Conservation (phyloP, 2,797 vertebrate genomes). For the Anguilla marmorata region DNA sequence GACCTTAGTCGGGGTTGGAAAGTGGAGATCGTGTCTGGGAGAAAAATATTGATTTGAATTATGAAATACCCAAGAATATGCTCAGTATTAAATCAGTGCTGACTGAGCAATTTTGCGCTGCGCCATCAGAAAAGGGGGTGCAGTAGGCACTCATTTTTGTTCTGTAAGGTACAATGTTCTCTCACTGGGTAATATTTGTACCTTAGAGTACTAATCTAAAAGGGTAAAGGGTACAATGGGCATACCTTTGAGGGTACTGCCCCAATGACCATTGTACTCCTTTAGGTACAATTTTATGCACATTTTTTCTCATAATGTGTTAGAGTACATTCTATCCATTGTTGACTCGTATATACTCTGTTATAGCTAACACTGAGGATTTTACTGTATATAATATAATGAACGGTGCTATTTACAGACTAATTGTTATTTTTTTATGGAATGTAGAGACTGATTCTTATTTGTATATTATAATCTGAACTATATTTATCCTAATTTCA, state of each 20-base stretch:
- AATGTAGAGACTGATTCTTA: background rate
- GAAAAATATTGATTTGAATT: background rate
- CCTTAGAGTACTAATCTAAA: background rate
- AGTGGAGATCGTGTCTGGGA: background rate
- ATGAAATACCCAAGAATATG: background rate
- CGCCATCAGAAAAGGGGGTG: too few species aligned
- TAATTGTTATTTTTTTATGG: background rate
- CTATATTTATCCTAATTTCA: background rate
- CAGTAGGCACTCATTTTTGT: too few species aligned
- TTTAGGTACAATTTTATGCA: background rate
- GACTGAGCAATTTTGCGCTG: background rate
- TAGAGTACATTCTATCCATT: background rate
- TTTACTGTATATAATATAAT: background rate
- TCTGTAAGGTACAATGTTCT: too few species aligned
- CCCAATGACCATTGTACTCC: background rate
- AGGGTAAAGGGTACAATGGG: background rate
- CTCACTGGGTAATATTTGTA: background rate
- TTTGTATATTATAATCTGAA: background rate
- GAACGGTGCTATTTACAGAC: background rate
- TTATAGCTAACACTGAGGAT: background rate
- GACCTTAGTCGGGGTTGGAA: background rate
- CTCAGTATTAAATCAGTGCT: background rate
- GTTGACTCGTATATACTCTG: background rate
- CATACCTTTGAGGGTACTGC: background rate
- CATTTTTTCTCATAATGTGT: background rate